phyloP scores from a whole-genome alignment of 2,113 vertebrate species.

The Catagonus wagneri region DNA sequence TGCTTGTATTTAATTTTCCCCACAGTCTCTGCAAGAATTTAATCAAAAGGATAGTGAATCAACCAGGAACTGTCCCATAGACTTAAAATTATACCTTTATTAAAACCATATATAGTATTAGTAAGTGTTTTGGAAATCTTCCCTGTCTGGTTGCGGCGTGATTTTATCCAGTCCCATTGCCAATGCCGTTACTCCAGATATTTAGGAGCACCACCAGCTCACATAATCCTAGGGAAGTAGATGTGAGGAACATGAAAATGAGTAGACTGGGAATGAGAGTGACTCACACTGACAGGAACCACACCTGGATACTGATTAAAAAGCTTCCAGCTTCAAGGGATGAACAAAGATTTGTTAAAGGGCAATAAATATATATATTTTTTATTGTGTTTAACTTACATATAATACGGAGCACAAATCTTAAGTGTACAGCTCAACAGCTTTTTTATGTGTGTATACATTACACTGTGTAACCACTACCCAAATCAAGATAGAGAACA shows the following conservation, averaged over 20 bases:
- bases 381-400: neutral
- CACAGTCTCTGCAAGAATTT: slow-evolving; percentile 10
- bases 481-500: neutral
- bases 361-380: rapidly evolving
- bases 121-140: neutral
- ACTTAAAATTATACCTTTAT: neutral
- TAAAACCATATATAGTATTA: neutral
- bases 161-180: neutral
- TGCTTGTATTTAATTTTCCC: slow-evolving; percentile 39
- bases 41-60: slow-evolving; percentile 2
- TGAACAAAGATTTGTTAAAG: neutral
- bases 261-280: neutral
- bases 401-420: neutral
- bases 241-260: neutral
- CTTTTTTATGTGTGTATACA: neutral
- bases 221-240: neutral
- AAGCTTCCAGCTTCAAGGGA: neutral
- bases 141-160: neutral
- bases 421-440: neutral
- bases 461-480: neutral
- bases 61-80: neutral
- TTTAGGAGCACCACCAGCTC: neutral
- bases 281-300: neutral
- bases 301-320: neutral
- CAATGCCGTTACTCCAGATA: neutral